Evolutionary conservation across 2,888 invertebrate genomes (phyloP), one percentile per base, ranked within the genome.

Genomic region (Pyrgus malvae): DNA sequence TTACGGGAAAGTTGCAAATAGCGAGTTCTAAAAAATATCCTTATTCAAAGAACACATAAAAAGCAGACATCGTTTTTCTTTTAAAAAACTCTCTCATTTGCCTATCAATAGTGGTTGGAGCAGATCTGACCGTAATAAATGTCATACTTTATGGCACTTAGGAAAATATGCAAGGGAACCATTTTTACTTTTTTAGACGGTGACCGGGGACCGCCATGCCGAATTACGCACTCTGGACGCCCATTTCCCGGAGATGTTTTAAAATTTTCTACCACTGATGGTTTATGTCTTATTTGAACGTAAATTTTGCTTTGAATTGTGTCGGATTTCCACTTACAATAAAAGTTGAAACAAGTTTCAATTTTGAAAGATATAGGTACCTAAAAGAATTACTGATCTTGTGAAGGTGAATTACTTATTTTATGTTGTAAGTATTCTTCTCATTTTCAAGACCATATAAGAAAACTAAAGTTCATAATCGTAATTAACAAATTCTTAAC

Each of bases 51-150:
- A 84, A 84, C 85, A 85, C 90, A 90, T 90, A 90, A 90, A 90
- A 89, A 84, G 76, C 90, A 90, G 90, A 89, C 90, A 89, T 86
- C 88, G 90, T 89, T 90, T 89, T 84, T 90, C 89, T 89, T 89
- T 90, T 89, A 90, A 89, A 89, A 90, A 87, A 84, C 83, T 89
- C 88, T 87, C 89, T 89, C 90, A 89, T 90, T 90, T 90, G 90
- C 89, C 90, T 90, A 89, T 89, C 90, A 89, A 90, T 90, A 89
- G 90, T 90, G 90, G 83, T 87, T 80, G 80, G 81, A 84, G 87
- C 86, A 88, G 87, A 89, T 89, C 84, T 89, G 89, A 90, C 89
- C 89, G 89, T 90, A 88, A 90, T 90, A 90, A 90, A 90, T 85
- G 89, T 90, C 89, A 85, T 88, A 89, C 79, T 89, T 89, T 90